A percentile compares a stretch with the other conserved stretches of the same genome.
Conservation (phyloP, 2,888 invertebrate species). For the Achlya flavicornis region DNA sequence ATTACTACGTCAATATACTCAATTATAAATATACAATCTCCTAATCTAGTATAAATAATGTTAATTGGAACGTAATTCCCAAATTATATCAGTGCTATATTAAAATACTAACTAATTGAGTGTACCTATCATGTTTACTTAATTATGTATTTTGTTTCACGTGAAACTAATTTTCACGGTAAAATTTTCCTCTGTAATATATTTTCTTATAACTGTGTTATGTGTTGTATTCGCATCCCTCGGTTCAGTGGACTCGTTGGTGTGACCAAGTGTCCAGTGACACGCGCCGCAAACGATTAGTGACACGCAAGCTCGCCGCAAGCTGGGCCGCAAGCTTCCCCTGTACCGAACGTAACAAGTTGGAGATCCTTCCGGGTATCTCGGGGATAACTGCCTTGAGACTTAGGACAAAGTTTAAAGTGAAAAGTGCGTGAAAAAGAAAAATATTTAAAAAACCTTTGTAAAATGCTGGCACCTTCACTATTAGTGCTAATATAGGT, state of each 20-base stretch:
- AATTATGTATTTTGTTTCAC: too few relatives aligned
- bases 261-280: slow-evolving; percentile 28
- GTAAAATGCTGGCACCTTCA: too few relatives aligned
- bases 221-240: too few relatives aligned
- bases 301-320: slow-evolving; percentile 29
- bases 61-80: slow-evolving; percentile 31
- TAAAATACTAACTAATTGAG: background rate
- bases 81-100: background rate
- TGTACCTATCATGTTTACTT: too few relatives aligned
- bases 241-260: slow-evolving; percentile 14
- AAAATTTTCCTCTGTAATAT: too few relatives aligned
- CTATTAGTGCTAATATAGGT: background rate
- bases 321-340: slow-evolving; percentile 26
- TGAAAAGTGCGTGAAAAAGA: background rate
- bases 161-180: too few relatives aligned
- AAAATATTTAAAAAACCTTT: too few relatives aligned
- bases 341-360: slow-evolving; percentile 11
- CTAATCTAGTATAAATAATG: slow-evolving; percentile 45
- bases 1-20: slow-evolving; percentile 35
- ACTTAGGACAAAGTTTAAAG: background rate
- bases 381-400: background rate
- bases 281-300: slow-evolving; percentile 40
- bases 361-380: background rate
- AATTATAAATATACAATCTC: slow-evolving; percentile 36
- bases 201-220: background rate